These are phyloP conservation scores for Motacilla alba DNA, from an alignment of 2,113 vertebrate species.

Conservation along the genomic window DNA sequence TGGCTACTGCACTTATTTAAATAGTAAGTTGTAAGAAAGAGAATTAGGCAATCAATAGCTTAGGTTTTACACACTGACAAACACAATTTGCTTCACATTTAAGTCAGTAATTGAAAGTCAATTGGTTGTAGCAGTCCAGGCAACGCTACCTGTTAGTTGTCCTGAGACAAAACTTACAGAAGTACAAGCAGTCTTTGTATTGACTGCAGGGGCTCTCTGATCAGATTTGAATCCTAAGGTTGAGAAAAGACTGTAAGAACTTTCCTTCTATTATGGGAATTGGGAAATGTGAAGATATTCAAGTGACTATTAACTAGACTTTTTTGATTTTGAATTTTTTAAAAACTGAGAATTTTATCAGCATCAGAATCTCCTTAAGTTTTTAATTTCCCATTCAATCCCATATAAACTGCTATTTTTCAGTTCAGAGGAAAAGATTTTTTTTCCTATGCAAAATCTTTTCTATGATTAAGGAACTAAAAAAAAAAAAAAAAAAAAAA, in stretches of 20 bases:
- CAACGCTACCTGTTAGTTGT: neutral
- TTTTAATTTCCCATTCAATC: neutral
- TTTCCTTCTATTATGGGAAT: neutral
- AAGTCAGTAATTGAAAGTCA: constrained; percentile 23
- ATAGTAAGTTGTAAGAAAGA: neutral
- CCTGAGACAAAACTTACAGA: neutral
- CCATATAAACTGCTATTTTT: neutral
- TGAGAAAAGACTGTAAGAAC: neutral
- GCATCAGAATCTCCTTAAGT: neutral
- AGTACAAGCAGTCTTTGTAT: neutral
- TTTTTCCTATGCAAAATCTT: neutral
- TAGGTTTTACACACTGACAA: constrained; percentile 13
- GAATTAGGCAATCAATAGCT: constrained; percentile 12
- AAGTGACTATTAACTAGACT: neutral
- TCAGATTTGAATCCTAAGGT: neutral
- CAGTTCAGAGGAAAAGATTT: neutral
- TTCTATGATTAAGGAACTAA: neutral
- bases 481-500: neutral
- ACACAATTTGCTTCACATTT: constrained; percentile 14
- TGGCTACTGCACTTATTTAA: constrained; percentile 11
- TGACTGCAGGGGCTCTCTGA: neutral
- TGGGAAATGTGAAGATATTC: neutral
- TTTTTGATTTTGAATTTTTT: neutral
- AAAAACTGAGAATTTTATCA: neutral
- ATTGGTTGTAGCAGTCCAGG: neutral